Base-by-base conservation (phyloP, 2,797 vertebrate genomes). In the Bovichtus variegatus region DNA sequence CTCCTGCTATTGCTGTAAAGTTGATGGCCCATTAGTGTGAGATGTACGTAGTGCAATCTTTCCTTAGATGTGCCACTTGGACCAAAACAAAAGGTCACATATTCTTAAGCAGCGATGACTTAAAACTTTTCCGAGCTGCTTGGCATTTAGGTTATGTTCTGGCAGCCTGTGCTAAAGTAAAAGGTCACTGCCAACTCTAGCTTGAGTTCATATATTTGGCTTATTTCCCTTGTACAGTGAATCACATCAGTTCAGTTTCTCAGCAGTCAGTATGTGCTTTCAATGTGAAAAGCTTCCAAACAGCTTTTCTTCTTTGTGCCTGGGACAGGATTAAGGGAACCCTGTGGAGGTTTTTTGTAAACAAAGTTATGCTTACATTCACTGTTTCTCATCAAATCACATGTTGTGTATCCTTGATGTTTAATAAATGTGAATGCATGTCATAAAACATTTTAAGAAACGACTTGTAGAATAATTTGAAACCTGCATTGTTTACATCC, bases 91-190 rank as follows among this genome's bases (percentile, higher is more conserved):
- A 62, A 51, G 9, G 54, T 75, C 67, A 57, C 0, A 12, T 68
- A 38, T 31, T 76, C 13, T 43, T 9, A 61, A 25, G 53, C 61
- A 68, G 72, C n/a, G 15, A 3, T 6, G 46, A 18, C 12, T 66
- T 63, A 23, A 40, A 69, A 47, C 5, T 23, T n/a, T 34, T 38
- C 13, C 0, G 43, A 62, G 46, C 58, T 66, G 53, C 64, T 73
- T 69, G 40, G 47, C 53, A 63, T 79, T 87, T 77, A 66, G 6
- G 2, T 74, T 43, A 25, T 6, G 5, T 34, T 36, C 10, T 34
- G 73, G 51, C 36, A 71, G 46, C 25, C 7, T 47, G 46, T 25
- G 2, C n/a, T 53, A 12, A 64, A 49, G 40, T 38, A 55, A 64
- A 82, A 74, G 60, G 57, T 78, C 60, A 46, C 27, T 16, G 58